Percentiles rank a stretch among this genome's conserved stretches.
Conservation (phyloP, 2,888 invertebrate species). For the Neoitamus cyanurus region DNA sequence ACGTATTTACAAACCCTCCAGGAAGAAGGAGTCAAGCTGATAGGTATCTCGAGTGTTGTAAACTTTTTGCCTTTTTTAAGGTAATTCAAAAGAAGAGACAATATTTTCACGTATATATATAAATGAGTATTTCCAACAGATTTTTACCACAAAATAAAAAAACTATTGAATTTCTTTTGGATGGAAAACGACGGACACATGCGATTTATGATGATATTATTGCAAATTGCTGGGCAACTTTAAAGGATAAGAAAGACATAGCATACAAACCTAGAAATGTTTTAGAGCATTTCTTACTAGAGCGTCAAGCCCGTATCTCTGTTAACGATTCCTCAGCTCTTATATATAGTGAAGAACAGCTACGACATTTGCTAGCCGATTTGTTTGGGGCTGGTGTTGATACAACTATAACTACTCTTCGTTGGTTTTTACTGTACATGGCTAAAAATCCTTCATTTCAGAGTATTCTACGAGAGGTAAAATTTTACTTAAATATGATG, state of each 20-base stretch:
- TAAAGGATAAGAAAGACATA: constrained; percentile 33
- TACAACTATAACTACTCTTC: constrained; percentile 81
- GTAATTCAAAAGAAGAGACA: too few species aligned
- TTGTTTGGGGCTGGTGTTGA: constrained; percentile 89
- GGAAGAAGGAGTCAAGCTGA: constrained; percentile 84
- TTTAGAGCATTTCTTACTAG: constrained; percentile 74
- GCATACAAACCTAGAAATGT: constrained; percentile 64
- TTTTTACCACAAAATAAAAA: constrained; percentile 71
- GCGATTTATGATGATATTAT: constrained; percentile 77
- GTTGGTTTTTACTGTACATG: constrained; percentile 85
- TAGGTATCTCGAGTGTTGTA: constrained; percentile 84
- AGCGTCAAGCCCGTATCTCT: constrained; percentile 69
- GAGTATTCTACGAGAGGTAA: constrained; percentile 62
- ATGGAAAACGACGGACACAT: constrained; percentile 80
- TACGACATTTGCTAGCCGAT: constrained; percentile 81
- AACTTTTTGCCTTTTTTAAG: constrained; percentile 87
- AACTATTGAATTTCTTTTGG: constrained; percentile 73
- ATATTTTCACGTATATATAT: neutral
- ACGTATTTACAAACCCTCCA: constrained; percentile 80
- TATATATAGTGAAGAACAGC: constrained; percentile 75
- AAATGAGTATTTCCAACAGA: constrained; percentile 54
- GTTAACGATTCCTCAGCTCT: constrained; percentile 65
- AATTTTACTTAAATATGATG: neutral
- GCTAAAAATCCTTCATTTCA: constrained; percentile 74
- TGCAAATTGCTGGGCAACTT: constrained; percentile 58